phyloP scores from a whole-genome alignment of 2,797 vertebrate species.

The Protosalanx chinensis region DNA sequence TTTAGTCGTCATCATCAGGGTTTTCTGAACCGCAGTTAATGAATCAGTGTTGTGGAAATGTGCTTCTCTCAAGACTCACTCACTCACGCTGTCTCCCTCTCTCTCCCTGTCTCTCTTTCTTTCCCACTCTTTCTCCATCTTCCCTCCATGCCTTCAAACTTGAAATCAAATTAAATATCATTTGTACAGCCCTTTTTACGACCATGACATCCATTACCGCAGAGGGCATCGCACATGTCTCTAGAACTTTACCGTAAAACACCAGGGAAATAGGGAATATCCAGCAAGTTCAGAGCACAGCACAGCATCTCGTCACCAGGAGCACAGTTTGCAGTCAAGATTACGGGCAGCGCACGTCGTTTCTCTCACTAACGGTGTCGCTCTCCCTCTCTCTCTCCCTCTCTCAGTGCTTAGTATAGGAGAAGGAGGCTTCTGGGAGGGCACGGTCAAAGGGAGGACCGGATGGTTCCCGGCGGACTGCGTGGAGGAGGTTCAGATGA shows the following conservation, averaged over 20 bases:
- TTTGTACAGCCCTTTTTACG: no score
- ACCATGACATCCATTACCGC: no score
- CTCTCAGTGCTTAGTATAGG: slow-evolving; percentile 81
- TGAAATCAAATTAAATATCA: neutral
- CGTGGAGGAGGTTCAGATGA: slow-evolving; percentile 92
- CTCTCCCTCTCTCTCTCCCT: slow-evolving; percentile 30
- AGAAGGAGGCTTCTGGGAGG: slow-evolving; percentile 89
- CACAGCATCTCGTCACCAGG: no score
- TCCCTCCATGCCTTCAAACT: neutral
- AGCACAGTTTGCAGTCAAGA: neutral
- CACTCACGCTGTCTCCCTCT: neutral
- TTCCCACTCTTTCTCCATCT: neutral
- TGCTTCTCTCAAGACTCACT: slow-evolving; percentile 41
- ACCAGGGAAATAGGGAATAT: no score
- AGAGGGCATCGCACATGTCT: no score
- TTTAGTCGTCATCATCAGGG: no score
- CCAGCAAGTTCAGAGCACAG: no score
- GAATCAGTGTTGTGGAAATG: slow-evolving; percentile 63
- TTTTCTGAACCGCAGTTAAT: slow-evolving; percentile 57
- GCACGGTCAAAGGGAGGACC: slow-evolving; percentile 82
- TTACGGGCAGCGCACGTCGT: neutral
- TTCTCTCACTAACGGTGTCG: slow-evolving; percentile 27
- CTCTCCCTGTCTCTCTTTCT: neutral
- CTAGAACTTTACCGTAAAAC: no score
- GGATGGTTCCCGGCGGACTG: slow-evolving; percentile 90